Conservation (phyloP, 2,113 vertebrate species). For the Anolis sagrei region DNA sequence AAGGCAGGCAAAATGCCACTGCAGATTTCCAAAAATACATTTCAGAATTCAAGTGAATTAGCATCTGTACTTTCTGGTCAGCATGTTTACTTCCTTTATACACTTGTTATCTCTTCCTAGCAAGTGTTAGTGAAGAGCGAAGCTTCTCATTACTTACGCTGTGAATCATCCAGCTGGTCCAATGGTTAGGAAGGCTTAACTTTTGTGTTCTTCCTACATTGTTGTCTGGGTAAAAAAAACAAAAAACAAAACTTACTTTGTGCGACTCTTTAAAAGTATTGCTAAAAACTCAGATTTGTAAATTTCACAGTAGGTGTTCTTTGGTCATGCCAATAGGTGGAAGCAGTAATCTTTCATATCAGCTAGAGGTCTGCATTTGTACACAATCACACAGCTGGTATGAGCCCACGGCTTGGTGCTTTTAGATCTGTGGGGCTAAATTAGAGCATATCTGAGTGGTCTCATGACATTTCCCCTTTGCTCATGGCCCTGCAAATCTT, state of each 20-base stretch:
- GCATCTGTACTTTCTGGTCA: not conserved
- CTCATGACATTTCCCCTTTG: not conserved
- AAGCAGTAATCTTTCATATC: not conserved
- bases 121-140: not conserved
- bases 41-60: not conserved
- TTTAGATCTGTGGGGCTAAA: constrained; percentile 8
- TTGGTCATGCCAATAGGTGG: constrained; percentile 21
- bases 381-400: not conserved
- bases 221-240: not conserved
- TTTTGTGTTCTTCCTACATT: not conserved
- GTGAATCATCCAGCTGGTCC: constrained; percentile 21
- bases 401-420: constrained; percentile 23
- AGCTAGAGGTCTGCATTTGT: not conserved
- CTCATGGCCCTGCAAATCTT: not conserved
- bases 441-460: not conserved
- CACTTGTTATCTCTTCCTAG: not conserved
- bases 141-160: not conserved
- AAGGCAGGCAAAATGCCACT: not conserved
- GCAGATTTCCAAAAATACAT: not conserved
- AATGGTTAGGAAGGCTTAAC: not conserved
- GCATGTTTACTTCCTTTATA: not conserved
- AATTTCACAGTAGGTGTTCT: constrained; percentile 24
- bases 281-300: constrained; percentile 30
- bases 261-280: not conserved
- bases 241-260: not conserved